Percentiles rank a stretch among this genome's conserved stretches.
Evolutionary conservation across 2,888 invertebrate species (phyloP).

Genomic region (Drosophila affinis): DNA sequence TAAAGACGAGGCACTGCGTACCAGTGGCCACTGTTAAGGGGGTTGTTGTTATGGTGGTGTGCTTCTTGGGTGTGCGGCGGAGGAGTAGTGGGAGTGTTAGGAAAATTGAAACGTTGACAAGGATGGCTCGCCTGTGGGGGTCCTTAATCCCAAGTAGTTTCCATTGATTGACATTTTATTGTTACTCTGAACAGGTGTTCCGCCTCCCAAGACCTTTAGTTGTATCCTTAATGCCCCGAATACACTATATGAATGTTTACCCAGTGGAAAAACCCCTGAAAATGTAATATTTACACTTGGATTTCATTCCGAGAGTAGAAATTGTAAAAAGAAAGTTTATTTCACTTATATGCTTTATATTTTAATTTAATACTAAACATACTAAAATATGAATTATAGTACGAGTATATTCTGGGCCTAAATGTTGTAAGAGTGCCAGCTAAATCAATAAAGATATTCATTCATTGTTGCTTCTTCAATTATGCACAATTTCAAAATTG

Average conservation of each 20-base stretch:
- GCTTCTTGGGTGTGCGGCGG: not conserved
- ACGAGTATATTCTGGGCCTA: not conserved
- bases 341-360: no score
- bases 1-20: not conserved
- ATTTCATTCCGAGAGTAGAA: no score
- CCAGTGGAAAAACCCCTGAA: not conserved
- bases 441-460: not conserved
- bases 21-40: not conserved
- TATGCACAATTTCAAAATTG: not conserved
- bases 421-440: not conserved
- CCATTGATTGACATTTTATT: conserved; percentile 25
- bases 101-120: not conserved
- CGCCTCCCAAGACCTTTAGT: conserved; percentile 35
- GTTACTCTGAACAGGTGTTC: conserved; percentile 46
- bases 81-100: not conserved
- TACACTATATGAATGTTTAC: not conserved
- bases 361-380: not conserved
- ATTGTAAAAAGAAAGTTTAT: no score
- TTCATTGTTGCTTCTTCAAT: not conserved
- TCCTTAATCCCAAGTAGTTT: conserved; percentile 12
- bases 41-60: not conserved
- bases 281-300: no score
- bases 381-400: not conserved
- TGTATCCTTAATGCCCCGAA: conserved; percentile 18
- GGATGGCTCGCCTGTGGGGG: not conserved